Percentiles rank a stretch among this genome's conserved stretches.
phyloP scores from a whole-genome alignment of 2,888 invertebrate genomes.

The Isoperla grammatica region DNA sequence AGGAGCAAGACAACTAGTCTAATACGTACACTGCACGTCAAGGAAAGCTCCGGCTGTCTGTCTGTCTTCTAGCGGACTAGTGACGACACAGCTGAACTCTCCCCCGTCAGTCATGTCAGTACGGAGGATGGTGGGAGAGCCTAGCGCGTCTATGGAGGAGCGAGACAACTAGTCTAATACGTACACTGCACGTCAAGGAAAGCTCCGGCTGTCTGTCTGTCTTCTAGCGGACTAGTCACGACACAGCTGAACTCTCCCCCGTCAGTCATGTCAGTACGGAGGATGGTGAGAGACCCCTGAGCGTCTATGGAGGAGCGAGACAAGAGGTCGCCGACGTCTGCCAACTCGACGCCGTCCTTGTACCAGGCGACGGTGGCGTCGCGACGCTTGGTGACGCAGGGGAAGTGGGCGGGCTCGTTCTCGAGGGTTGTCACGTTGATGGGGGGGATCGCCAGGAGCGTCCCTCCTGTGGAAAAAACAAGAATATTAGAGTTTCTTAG shows the following conservation, averaged over 20 bases:
- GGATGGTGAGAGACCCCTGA: conserved; percentile 77
- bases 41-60: conserved; percentile 82
- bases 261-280: conserved; percentile 73
- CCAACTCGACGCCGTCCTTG: conserved; percentile 59
- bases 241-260: conserved; percentile 84
- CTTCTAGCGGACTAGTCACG: conserved; percentile 67
- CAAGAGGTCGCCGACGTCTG: conserved; percentile 56
- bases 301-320: conserved; percentile 56
- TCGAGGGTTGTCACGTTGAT: conserved; percentile 83
- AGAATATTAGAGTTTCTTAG: no score
- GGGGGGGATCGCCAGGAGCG: conserved; percentile 80
- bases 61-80: conserved; percentile 62
- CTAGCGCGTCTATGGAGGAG: conserved; percentile 61
- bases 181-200: conserved; percentile 91
- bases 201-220: conserved; percentile 73
- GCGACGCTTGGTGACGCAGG: conserved; percentile 72
- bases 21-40: conserved; percentile 85
- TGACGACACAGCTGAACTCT: conserved; percentile 80
- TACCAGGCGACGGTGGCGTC: conserved; percentile 56
- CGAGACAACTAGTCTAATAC: conserved; percentile 59
- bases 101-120: conserved; percentile 80
- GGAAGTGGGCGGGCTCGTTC: conserved; percentile 73
- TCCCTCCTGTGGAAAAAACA: conserved; percentile 62
- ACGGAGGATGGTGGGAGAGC: conserved; percentile 71
- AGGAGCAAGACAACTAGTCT: no score